Conservation (phyloP, 2,797 vertebrate species). For the Scolopax rusticola region DNA sequence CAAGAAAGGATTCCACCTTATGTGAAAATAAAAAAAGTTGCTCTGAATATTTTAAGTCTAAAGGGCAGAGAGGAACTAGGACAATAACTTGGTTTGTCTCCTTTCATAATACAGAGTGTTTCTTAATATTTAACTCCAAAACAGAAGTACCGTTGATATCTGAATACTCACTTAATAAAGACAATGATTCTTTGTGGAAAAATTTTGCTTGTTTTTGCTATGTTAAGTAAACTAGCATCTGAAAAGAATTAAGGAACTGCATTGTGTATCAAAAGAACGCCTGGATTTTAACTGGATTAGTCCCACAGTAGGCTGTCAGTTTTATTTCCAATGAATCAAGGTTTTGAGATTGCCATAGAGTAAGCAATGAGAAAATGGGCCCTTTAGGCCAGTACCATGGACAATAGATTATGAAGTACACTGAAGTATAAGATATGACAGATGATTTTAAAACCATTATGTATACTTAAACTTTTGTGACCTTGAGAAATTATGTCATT, state of each 20-base stretch:
- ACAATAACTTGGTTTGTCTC: neutral
- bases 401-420: neutral
- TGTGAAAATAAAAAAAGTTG: neutral
- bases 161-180: neutral
- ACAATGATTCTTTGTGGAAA: neutral
- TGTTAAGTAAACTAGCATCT: neutral
- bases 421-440: neutral
- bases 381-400: neutral
- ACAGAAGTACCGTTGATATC: rapidly evolving
- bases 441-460: neutral
- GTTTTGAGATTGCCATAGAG: neutral
- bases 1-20: neutral
- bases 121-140: neutral
- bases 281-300: neutral
- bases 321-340: neutral
- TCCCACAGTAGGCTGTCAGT: neutral
- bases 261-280: neutral
- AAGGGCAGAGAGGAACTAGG: neutral
- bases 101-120: neutral
- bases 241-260: neutral
- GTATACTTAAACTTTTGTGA: neutral
- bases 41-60: neutral
- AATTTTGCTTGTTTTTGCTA: neutral
- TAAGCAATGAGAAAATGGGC: neutral
- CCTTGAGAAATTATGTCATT: neutral